Evolutionary conservation across 2,888 invertebrate genomes (phyloP).

Genomic region (Amphipoea lucens): DNA sequence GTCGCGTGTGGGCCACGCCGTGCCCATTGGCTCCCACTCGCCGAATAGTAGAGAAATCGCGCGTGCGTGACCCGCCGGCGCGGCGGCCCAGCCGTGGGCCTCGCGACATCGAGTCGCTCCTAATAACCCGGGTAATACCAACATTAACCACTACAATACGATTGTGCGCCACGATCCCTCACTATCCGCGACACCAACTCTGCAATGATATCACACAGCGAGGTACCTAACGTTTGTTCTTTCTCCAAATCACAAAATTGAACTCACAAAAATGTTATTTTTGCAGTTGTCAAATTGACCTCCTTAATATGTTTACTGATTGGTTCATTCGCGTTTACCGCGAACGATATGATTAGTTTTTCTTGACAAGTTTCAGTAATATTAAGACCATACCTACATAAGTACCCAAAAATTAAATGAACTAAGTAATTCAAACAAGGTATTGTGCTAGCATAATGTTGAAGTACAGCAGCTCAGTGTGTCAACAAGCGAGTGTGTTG

Average conservation of each 20-base stretch:
- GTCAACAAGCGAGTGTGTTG: background rate
- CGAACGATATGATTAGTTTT: background rate
- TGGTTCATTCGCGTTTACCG: background rate
- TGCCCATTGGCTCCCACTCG: background rate
- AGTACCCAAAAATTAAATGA: background rate
- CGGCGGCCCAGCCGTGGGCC: background rate
- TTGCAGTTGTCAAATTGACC: slow-evolving; percentile 3
- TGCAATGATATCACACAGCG: slow-evolving; percentile 15
- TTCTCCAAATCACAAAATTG: slow-evolving; percentile 16
- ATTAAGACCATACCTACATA: background rate
- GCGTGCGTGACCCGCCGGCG: background rate
- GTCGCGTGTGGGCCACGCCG: background rate
- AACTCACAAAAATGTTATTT: background rate
- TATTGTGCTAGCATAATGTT: background rate
- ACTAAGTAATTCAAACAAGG: background rate
- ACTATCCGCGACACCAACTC: background rate
- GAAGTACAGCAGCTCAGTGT: background rate
- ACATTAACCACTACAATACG: slow-evolving; percentile 15
- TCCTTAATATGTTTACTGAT: slow-evolving; percentile 10
- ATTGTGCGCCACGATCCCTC: slow-evolving; percentile 18
- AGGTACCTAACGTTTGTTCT: slow-evolving; percentile 6
- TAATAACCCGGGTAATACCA: slow-evolving; percentile 28
- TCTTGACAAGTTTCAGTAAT: background rate
- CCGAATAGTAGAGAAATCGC: background rate
- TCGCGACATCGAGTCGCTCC: background rate